A percentile compares a stretch with the other conserved stretches of the same genome.
These are phyloP conservation scores for Struthidea cinerea DNA, from an alignment of 2,113 vertebrate species.

Conservation along the genomic window DNA sequence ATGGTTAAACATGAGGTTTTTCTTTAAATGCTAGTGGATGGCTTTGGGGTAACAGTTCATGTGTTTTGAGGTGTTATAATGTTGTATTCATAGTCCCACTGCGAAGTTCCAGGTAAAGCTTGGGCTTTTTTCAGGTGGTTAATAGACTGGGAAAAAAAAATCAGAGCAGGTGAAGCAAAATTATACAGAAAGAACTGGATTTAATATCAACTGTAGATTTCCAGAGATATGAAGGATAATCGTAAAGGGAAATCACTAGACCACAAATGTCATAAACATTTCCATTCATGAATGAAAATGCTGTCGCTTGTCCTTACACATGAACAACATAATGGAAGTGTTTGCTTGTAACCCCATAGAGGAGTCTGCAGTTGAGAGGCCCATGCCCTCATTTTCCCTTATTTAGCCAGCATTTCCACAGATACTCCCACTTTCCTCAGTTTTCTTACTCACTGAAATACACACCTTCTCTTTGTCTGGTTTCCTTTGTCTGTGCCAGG, in stretches of 20 bases:
- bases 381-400: not conserved
- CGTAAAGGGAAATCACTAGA: not conserved
- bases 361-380: not conserved
- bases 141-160: not conserved
- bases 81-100: not conserved
- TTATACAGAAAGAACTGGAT: not conserved
- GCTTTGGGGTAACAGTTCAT: not conserved
- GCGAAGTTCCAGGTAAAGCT: not conserved
- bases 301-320: not conserved
- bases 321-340: not conserved
- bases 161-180: conserved; percentile 9
- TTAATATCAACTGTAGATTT: not conserved
- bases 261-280: not conserved
- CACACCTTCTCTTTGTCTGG: not conserved
- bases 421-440: not conserved
- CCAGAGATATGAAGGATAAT: not conserved
- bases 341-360: not conserved
- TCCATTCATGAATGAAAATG: conserved; percentile 2
- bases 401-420: not conserved
- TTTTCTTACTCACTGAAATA: not conserved
- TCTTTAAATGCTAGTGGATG: not conserved
- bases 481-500: not conserved
- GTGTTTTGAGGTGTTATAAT: not conserved
- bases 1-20: not conserved
- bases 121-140: conserved; percentile 14